Conservation (phyloP, 2,888 invertebrate genomes). For the Choreutis nemorana region DNA sequence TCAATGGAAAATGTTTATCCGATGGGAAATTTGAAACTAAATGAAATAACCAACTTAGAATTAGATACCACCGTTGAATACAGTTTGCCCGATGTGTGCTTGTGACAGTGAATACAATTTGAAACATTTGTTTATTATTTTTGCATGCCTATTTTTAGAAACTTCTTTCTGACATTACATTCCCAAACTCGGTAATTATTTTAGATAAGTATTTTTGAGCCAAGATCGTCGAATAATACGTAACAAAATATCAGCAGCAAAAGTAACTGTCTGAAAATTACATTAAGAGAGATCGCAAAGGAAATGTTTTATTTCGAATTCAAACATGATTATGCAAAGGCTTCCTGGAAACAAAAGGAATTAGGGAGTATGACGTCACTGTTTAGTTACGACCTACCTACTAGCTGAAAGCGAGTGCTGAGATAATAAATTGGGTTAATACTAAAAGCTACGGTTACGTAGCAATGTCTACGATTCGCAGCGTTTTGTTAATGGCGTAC, state of each 20-base stretch:
- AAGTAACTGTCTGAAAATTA: neutral
- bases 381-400: conserved; percentile 8
- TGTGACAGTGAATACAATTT: too few relatives aligned
- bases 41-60: conserved; percentile 17
- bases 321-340: conserved; percentile 22
- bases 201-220: too few relatives aligned
- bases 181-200: too few relatives aligned
- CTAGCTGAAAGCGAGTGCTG: too few relatives aligned
- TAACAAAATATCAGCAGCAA: neutral
- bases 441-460: conserved; percentile 14
- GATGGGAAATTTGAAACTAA: conserved; percentile 16
- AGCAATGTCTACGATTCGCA: conserved; percentile 8
- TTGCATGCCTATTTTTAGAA: too few relatives aligned
- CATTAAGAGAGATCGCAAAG: neutral
- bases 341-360: conserved; percentile 19
- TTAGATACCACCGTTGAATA: conserved; percentile 36
- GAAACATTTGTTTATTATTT: too few relatives aligned
- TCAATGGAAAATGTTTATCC: conserved; percentile 52
- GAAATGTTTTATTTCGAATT: conserved; percentile 16
- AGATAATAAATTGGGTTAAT: too few relatives aligned
- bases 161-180: too few relatives aligned
- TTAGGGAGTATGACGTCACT: conserved; percentile 11
- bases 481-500: neutral
- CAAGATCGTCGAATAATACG: too few relatives aligned
- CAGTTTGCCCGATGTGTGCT: conserved; percentile 36